Conservation (phyloP, 2,113 vertebrate genomes). For the Casuarius casuarius region DNA sequence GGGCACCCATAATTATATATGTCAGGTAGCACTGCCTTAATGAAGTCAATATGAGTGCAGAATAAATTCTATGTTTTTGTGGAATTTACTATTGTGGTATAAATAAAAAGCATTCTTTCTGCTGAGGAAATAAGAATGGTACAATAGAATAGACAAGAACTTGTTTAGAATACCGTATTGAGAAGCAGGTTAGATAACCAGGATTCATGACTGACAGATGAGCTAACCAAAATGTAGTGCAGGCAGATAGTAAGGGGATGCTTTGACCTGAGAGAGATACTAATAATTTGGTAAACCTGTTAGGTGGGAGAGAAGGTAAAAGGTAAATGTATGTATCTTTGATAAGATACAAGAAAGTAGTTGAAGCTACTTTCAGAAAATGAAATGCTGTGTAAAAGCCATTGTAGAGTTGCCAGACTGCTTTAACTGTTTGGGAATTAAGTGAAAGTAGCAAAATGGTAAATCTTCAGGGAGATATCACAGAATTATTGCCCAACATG, state of each 20-base stretch:
- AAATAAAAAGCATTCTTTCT: background rate
- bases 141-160: background rate
- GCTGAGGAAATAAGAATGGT: background rate
- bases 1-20: background rate
- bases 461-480: background rate
- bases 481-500: background rate
- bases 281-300: background rate
- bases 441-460: background rate
- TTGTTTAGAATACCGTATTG: background rate
- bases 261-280: background rate
- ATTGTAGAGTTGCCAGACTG: accelerated
- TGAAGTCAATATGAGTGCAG: background rate
- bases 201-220: background rate
- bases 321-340: background rate
- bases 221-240: background rate
- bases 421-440: background rate
- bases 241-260: background rate
- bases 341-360: background rate
- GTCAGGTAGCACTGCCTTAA: background rate
- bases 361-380: background rate
- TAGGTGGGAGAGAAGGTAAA: background rate
- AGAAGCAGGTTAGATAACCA: background rate
- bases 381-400: accelerated
- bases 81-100: background rate
- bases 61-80: background rate